Evolutionary conservation across 2,113 vertebrate species (phyloP).

Genomic region (Gorsachius goisagi): DNA sequence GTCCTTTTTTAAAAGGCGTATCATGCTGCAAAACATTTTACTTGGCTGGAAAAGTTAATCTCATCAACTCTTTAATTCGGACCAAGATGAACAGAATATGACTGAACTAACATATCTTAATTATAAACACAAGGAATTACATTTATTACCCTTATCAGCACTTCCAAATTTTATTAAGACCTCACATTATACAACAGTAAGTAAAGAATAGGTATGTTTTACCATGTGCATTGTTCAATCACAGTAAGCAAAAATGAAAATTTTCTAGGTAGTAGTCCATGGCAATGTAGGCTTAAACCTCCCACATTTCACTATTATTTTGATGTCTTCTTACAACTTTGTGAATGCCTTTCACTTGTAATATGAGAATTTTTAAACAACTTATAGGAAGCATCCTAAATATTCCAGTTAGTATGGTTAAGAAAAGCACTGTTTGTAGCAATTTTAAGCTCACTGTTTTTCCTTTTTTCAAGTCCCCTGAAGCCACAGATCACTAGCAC

Average conservation of each 20-base stretch:
- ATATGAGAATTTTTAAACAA: background rate
- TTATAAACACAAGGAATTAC: background rate
- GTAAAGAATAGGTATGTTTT: background rate
- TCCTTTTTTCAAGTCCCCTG: background rate
- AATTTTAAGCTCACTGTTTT: background rate
- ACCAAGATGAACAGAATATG: background rate
- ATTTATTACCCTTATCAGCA: background rate
- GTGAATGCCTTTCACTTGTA: background rate
- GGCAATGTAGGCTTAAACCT: background rate
- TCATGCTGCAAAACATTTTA: background rate
- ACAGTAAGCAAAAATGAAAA: background rate
- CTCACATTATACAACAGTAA: background rate
- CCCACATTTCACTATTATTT: background rate
- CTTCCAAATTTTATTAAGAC: background rate
- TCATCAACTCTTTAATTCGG: background rate
- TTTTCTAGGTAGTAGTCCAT: background rate
- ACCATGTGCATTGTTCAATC: background rate
- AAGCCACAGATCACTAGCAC: conserved; percentile 1
- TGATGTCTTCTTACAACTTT: background rate
- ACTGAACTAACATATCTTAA: background rate
- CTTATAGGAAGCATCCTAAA: background rate
- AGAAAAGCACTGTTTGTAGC: background rate
- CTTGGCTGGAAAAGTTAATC: background rate
- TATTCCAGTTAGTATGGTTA: background rate
- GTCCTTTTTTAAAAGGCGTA: background rate